Conservation (phyloP, 2,888 invertebrate genomes). For the Malacosoma neustria region DNA sequence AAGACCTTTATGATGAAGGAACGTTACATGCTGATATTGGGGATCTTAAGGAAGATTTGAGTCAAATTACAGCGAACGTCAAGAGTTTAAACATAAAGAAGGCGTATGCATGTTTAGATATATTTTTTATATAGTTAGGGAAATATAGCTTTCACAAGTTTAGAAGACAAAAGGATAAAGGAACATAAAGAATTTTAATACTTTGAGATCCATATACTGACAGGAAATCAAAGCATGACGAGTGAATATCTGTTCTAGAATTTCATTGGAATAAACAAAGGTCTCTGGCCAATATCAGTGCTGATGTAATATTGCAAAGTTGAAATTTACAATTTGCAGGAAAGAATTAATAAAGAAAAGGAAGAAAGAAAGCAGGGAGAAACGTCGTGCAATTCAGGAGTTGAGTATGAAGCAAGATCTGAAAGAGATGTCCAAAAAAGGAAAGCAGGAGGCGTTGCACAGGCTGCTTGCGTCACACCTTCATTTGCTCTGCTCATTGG, state of each 20-base stretch:
- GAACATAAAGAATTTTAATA: too few species aligned
- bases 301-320: too few species aligned
- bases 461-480: conserved; percentile 78
- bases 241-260: too few species aligned
- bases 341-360: conserved; percentile 43
- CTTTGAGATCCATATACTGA: too few species aligned
- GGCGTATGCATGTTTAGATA: conserved; percentile 45
- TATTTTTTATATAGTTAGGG: too few species aligned
- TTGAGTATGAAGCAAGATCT: conserved; percentile 53
- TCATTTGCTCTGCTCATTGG: conserved; percentile 79
- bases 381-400: conserved; percentile 46
- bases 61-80: conserved; percentile 16
- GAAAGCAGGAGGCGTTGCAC: conserved; percentile 71
- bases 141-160: too few species aligned
- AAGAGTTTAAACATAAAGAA: conserved; percentile 49
- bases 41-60: conserved; percentile 34
- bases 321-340: too few species aligned
- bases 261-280: too few species aligned
- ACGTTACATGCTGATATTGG: conserved; percentile 35
- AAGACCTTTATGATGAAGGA: conserved; percentile 53
- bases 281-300: too few species aligned
- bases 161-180: too few species aligned
- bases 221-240: too few species aligned
- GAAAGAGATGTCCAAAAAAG: conserved; percentile 45
- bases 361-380: conserved; percentile 43